Evolutionary conservation across 2,888 invertebrate species (phyloP).

Genomic region (Caenorhabditis afra): DNA sequence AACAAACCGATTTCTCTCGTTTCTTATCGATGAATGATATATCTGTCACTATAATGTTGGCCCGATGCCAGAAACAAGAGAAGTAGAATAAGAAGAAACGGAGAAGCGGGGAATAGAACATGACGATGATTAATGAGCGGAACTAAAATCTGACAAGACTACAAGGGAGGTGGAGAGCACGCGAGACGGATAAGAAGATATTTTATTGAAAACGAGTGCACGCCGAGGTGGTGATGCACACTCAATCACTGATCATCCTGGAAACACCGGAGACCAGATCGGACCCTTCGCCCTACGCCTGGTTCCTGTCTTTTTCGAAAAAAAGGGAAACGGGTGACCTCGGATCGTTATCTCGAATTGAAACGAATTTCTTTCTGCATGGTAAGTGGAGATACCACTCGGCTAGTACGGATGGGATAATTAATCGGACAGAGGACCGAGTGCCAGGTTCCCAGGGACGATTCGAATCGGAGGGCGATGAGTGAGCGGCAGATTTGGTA

Average conservation of each 20-base stretch:
- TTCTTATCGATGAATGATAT: not conserved
- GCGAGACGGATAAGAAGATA: conserved; percentile 20
- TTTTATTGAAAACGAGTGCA: conserved; percentile 44
- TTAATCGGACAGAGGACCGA: conserved; percentile 16
- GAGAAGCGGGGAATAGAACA: conserved; percentile 34
- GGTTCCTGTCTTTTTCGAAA: conserved; percentile 11
- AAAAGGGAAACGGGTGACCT: conserved; percentile 20
- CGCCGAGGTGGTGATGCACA: conserved; percentile 27
- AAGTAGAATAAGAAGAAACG: not conserved
- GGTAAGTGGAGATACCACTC: conserved; percentile 12
- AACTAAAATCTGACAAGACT: conserved; percentile 35
- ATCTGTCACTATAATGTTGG: conserved; percentile 15
- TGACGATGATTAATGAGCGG: conserved; percentile 56
- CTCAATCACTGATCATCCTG: conserved; percentile 41
- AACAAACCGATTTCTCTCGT: conserved; percentile 17
- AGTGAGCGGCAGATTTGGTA: not conserved
- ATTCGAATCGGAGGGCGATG: not conserved
- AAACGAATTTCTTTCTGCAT: conserved; percentile 22
- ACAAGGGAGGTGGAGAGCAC: conserved; percentile 11
- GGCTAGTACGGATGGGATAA: conserved; percentile 31
- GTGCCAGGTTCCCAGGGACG: conserved; percentile 37
- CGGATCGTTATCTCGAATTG: conserved; percentile 39
- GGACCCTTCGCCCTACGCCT: conserved; percentile 10
- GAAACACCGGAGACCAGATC: conserved; percentile 45
- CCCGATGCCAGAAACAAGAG: conserved; percentile 17